These are phyloP conservation scores for Drosophila azteca DNA, from an alignment of 1,140 invertebrate species.

Conservation along the genomic window DNA sequence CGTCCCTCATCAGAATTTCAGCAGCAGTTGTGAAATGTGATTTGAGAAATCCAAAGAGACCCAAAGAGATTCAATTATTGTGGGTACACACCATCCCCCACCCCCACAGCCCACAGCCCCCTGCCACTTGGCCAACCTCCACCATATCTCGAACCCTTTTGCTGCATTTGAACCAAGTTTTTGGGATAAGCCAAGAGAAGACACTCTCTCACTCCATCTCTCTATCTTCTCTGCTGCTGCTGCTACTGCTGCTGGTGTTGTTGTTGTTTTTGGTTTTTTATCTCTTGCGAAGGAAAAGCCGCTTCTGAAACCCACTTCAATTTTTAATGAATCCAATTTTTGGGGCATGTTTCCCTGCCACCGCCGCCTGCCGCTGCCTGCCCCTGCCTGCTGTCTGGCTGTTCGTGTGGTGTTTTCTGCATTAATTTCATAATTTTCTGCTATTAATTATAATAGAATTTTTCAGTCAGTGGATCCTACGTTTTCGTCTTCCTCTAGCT, in stretches of 20 bases:
- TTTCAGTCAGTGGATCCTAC: conserved; percentile 70
- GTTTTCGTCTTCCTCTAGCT: not conserved
- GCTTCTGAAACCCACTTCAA: conserved; percentile 67
- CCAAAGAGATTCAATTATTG: conserved; percentile 50
- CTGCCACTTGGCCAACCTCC: too few relatives aligned
- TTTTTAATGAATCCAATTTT: conserved; percentile 81
- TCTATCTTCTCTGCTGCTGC: too few relatives aligned
- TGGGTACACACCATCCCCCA: too few relatives aligned
- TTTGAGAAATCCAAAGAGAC: conserved; percentile 42
- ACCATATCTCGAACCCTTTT: conserved; percentile 13
- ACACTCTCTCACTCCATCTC: too few relatives aligned
- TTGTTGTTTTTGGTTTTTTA: too few relatives aligned
- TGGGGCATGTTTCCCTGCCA: conserved; percentile 39
- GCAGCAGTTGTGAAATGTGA: conserved; percentile 39
- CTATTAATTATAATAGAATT: conserved; percentile 82
- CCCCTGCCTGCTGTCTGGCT: conserved; percentile 12
- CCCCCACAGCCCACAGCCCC: too few relatives aligned
- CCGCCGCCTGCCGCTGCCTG: conserved; percentile 19
- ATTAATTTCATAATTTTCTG: conserved; percentile 82
- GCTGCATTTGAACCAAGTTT: conserved; percentile 41
- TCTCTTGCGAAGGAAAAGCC: too few relatives aligned
- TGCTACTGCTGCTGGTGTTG: conserved; percentile 1
- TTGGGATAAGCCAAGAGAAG: conserved; percentile 55
- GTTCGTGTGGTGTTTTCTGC: conserved; percentile 57
- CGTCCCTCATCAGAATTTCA: conserved; percentile 47